These are phyloP conservation scores for Megalopta genalis DNA, from an alignment of 1,140 invertebrate species.

Conservation along the genomic window DNA sequence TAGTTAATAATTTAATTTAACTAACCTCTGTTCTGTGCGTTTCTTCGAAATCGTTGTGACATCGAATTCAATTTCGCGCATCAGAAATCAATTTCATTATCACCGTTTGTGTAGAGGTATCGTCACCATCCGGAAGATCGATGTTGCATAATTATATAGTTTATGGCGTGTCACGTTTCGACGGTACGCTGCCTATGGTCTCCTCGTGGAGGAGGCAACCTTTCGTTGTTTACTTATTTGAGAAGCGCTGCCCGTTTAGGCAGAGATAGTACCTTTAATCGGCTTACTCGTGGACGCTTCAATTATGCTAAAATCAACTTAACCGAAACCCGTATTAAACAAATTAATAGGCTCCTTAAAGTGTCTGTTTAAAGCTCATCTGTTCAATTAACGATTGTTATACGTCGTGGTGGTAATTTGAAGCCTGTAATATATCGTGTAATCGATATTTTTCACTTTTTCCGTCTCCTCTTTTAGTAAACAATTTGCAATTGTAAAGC, in stretches of 20 bases:
- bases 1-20: too few relatives aligned
- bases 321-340: constrained; percentile 5
- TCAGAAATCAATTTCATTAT: too few relatives aligned
- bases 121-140: neutral
- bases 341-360: neutral
- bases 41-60: too few relatives aligned
- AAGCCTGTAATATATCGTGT: too few relatives aligned
- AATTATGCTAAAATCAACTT: constrained; percentile 34
- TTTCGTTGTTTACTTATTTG: neutral
- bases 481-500: too few relatives aligned
- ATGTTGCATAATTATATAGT: neutral
- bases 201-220: neutral
- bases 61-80: too few relatives aligned
- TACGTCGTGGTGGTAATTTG: too few relatives aligned
- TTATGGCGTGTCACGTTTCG: neutral
- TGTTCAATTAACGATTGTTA: neutral
- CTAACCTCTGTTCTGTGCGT: too few relatives aligned
- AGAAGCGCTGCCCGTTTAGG: neutral
- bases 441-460: too few relatives aligned
- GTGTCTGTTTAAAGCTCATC: neutral
- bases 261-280: constrained; percentile 3
- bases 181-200: constrained; percentile 1
- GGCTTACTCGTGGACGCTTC: constrained; percentile 25
- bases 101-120: neutral
- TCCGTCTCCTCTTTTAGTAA: too few relatives aligned